Evolutionary conservation across 2,113 vertebrate species (phyloP).

Genomic region (Columbina picui): DNA sequence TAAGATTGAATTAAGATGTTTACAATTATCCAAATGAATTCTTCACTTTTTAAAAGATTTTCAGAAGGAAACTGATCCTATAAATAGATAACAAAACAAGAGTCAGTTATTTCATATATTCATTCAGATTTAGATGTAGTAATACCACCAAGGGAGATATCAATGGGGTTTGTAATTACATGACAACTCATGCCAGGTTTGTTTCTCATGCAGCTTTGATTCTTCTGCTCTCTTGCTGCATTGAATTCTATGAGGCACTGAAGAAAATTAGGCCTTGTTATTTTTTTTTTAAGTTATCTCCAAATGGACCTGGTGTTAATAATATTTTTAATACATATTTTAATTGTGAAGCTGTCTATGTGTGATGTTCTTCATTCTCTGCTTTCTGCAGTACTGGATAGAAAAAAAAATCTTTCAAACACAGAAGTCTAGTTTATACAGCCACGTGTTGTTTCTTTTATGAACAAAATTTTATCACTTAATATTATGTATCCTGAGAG

Average conservation of each 20-base stretch:
- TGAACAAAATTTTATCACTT: not conserved
- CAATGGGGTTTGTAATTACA: slow-evolving; percentile 61
- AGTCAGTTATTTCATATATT: slow-evolving; percentile 62
- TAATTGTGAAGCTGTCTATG: not conserved
- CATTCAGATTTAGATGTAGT: slow-evolving; percentile 33
- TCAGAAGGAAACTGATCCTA: slow-evolving; percentile 2
- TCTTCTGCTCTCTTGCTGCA: slow-evolving; percentile 30
- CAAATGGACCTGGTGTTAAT: not conserved
- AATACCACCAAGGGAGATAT: slow-evolving; percentile 32
- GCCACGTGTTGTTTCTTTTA: not conserved
- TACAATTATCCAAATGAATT: not conserved
- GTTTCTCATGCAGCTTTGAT: slow-evolving; percentile 47
- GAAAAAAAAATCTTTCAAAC: not conserved
- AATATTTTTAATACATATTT: not conserved
- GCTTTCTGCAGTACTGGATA: not conserved
- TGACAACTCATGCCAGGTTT: slow-evolving; percentile 10
- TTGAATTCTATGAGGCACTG: slow-evolving; percentile 29
- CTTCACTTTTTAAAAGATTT: not conserved
- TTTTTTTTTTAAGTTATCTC: slow-evolving; percentile 27
- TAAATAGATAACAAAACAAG: slow-evolving; percentile 34
- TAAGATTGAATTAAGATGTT: not conserved
- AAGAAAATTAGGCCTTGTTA: not conserved
- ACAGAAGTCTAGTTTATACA: not conserved
- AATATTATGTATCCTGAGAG: not conserved
- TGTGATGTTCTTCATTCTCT: not conserved